These are phyloP conservation scores for Leistus spinibarbis DNA, from an alignment of 2,888 invertebrate genomes.

Conservation along the genomic window DNA sequence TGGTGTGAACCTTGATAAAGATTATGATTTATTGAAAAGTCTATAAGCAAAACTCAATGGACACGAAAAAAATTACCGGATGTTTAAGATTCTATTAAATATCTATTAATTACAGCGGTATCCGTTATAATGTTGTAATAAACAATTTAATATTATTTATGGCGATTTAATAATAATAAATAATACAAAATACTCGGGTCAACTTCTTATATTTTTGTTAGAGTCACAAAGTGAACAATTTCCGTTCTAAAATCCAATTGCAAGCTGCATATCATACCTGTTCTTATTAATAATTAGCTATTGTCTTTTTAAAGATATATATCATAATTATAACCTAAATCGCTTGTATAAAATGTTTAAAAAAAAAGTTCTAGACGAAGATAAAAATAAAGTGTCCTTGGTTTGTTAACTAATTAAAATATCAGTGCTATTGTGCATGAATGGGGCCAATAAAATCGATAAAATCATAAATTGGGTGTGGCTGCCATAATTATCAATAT, in stretches of 20 bases:
- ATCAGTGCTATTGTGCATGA: conserved; percentile 12
- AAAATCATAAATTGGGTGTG: conserved; percentile 15
- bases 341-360: neutral
- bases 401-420: conserved; percentile 23
- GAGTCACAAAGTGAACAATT: too few species aligned
- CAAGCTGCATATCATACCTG: neutral
- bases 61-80: neutral
- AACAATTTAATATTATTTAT: neutral
- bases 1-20: neutral
- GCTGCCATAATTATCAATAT: neutral
- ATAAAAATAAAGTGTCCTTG: conserved; percentile 18
- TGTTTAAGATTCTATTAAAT: neutral
- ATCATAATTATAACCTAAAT: neutral
- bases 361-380: neutral
- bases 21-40: neutral
- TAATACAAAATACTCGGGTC: neutral
- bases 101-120: neutral
- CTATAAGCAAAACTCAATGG: neutral
- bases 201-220: neutral
- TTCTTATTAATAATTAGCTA: neutral
- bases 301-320: neutral
- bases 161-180: neutral
- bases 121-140: neutral
- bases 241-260: neutral
- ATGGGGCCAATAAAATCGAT: conserved; percentile 27